Percentiles rank a stretch among this genome's conserved stretches.
Evolutionary conservation across 1,140 invertebrate genomes (phyloP).

Genomic region (Cylas formicarius): DNA sequence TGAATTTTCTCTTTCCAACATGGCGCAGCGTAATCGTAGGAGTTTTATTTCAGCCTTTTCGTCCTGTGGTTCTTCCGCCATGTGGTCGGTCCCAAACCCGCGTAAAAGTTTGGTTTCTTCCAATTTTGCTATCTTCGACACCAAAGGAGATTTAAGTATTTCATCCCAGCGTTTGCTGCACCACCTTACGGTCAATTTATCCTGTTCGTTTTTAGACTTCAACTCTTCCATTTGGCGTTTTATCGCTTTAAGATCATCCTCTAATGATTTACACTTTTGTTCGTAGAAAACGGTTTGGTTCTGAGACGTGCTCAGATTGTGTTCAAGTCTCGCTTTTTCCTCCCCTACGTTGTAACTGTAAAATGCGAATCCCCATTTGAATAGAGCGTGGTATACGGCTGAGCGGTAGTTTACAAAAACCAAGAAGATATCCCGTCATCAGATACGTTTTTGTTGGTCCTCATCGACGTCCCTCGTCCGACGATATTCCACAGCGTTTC

Average conservation of each 20-base stretch:
- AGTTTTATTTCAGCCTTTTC: slow-evolving; percentile 9
- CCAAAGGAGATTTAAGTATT: slow-evolving; percentile 1
- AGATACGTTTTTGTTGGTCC: too few relatives aligned
- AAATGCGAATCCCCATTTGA: too few relatives aligned
- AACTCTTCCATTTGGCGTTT: slow-evolving; percentile 14
- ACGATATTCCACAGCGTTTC: too few relatives aligned
- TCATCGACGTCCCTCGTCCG: too few relatives aligned
- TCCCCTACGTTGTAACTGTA: too few relatives aligned
- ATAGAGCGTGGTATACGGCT: too few relatives aligned
- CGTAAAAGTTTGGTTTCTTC: slow-evolving; percentile 16
- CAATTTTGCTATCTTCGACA: slow-evolving; percentile 15
- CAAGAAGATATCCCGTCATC: too few relatives aligned
- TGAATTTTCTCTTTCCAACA: slow-evolving; percentile 24
- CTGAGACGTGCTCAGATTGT: too few relatives aligned
- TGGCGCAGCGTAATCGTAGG: slow-evolving; percentile 25
- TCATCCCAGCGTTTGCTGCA: neutral
- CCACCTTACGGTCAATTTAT: slow-evolving; percentile 7
- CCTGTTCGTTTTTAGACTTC: slow-evolving; percentile 10
- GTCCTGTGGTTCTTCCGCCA: slow-evolving; percentile 6
- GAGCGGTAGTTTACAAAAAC: too few relatives aligned
- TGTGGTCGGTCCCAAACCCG: too few relatives aligned
- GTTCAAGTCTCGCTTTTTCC: too few relatives aligned
- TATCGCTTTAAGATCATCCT: slow-evolving; percentile 5
- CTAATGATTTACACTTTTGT: slow-evolving; percentile 15
- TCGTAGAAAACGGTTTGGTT: slow-evolving; percentile 7